Evolutionary conservation across 2,888 invertebrate species (phyloP).

Genomic region (Dryomyza anilis): DNA sequence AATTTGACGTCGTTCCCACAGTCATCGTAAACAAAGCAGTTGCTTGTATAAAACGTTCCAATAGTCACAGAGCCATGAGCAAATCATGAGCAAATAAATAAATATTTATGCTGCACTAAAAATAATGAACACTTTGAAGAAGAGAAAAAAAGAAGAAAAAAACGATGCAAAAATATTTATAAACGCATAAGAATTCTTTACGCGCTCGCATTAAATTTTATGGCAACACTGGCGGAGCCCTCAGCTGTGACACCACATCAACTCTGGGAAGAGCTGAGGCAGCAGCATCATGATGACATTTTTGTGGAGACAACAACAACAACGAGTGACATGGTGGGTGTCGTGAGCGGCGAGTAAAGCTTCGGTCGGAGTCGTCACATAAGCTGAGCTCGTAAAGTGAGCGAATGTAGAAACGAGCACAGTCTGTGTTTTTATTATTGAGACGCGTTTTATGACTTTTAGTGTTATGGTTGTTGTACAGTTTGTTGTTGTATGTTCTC

Average conservation of each 20-base stretch:
- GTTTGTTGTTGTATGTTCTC: slow-evolving; percentile 9
- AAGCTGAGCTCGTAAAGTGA: slow-evolving; percentile 23
- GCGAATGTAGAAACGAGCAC: no score
- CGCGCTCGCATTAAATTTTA: slow-evolving; percentile 16
- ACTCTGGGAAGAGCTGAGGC: neutral
- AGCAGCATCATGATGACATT: neutral
- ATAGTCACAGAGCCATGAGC: neutral
- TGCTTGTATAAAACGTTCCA: neutral
- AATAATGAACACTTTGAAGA: slow-evolving; percentile 21
- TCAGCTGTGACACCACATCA: no score
- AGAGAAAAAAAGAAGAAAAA: neutral
- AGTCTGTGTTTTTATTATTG: slow-evolving; percentile 49
- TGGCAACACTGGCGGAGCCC: neutral
- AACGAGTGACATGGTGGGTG: neutral
- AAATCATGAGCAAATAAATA: slow-evolving; percentile 10
- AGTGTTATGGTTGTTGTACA: slow-evolving; percentile 23
- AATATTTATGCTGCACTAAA: slow-evolving; percentile 12
- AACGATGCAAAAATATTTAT: slow-evolving; percentile 23
- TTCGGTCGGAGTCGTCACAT: neutral
- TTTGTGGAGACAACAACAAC: neutral
- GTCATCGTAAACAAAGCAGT: neutral
- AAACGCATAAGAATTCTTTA: slow-evolving; percentile 18
- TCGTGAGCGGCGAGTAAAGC: neutral
- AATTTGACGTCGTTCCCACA: neutral
- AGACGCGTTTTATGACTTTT: slow-evolving; percentile 51